phyloP scores from a whole-genome alignment of 2,888 invertebrate genomes.

The Drosophila prostipennis region DNA sequence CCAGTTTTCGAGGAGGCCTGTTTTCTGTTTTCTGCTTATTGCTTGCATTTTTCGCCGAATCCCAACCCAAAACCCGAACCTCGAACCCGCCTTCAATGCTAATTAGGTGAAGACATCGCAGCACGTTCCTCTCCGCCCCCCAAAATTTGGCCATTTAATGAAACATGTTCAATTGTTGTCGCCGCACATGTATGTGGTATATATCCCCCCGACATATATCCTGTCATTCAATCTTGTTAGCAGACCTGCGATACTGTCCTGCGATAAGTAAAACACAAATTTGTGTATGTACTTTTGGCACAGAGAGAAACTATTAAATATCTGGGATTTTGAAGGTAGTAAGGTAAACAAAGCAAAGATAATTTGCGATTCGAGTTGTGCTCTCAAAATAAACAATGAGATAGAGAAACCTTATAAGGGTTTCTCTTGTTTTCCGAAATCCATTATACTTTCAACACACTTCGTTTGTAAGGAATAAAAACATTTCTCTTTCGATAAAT shows the following conservation, averaged over 20 bases:
- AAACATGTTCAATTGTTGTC: constrained; percentile 41
- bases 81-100: constrained; percentile 52
- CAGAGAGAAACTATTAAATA: background rate
- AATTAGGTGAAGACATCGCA: constrained; percentile 61
- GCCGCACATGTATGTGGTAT: constrained; percentile 6
- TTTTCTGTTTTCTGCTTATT: constrained; percentile 56
- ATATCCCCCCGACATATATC: background rate
- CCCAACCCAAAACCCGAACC: no score
- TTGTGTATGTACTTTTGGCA: constrained; percentile 1
- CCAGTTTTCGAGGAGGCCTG: constrained; percentile 27
- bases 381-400: no score
- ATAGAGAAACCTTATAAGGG: no score
- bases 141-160: constrained; percentile 2
- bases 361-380: no score
- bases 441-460: no score
- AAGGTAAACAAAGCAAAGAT: background rate
- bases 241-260: constrained; percentile 18
- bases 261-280: constrained; percentile 23
- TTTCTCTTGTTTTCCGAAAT: no score
- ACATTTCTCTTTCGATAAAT: no score
- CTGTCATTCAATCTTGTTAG: constrained; percentile 29
- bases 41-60: constrained; percentile 54
- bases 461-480: no score
- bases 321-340: background rate
- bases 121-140: constrained; percentile 49